A percentile compares a stretch with the other conserved stretches of the same genome.
Evolutionary conservation across 2,797 vertebrate genomes (phyloP).

Genomic region (Columba guinea): DNA sequence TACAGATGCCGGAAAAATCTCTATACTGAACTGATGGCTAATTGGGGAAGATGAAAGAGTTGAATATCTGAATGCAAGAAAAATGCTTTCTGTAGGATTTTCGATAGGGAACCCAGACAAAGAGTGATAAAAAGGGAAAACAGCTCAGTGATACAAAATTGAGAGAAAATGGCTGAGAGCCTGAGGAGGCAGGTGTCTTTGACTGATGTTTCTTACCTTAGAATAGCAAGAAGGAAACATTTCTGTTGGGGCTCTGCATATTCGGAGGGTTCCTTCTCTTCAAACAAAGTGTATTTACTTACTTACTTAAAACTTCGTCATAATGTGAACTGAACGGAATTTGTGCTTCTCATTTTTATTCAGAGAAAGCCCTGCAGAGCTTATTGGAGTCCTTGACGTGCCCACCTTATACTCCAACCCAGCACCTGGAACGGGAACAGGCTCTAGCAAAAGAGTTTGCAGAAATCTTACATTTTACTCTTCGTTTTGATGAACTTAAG

Average conservation of each 20-base stretch:
- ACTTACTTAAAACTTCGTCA: neutral
- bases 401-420: conserved; percentile 92
- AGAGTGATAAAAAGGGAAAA: neutral
- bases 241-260: neutral
- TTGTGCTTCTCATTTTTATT: conserved; percentile 32
- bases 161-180: neutral
- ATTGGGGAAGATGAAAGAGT: neutral
- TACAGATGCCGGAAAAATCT: neutral
- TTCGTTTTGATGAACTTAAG: conserved; percentile 98
- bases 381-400: conserved; percentile 92
- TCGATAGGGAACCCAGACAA: neutral
- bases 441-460: conserved; percentile 97
- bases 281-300: neutral
- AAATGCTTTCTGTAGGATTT: neutral
- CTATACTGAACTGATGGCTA: neutral
- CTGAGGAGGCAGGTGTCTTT: neutral
- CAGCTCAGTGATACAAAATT: neutral
- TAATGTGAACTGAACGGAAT: neutral
- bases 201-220: neutral
- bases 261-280: neutral
- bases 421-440: conserved; percentile 96
- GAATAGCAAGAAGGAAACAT: neutral
- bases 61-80: neutral
- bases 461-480: conserved; percentile 98
- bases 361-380: conserved; percentile 92